Base-by-base conservation (phyloP, 2,113 vertebrate genomes). In the Ceyx cyanopectus region DNA sequence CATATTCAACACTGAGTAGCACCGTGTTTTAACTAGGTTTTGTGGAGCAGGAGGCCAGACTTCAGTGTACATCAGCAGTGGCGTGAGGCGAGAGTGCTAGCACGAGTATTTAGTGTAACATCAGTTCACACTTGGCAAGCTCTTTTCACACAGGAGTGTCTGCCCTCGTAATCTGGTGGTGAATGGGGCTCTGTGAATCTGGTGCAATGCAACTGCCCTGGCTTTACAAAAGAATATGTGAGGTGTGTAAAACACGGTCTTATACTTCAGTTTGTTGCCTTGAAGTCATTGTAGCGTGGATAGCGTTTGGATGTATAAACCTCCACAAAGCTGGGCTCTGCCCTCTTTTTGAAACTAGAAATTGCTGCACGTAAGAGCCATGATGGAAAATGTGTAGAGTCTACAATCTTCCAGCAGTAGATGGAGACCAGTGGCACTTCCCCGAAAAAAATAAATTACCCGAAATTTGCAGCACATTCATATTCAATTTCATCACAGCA, bases 401-500 rank as follows among this genome's bases (percentile, higher is more conserved):
- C 96, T 97, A 96, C 94, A 97, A 92, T 97, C 97, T 97, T 97
- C 95, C 89, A 98, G 94, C 96, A 93, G 95, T 95, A 95, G 91
- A 97, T 97, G 95, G 94, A 97, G 97, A 97, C 97, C 98, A 98
- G 97, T 98, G 97, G 96, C 97, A 97, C 97, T 98, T 98, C 94
- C 96, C 97, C 97, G 96, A 97, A 98, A 98, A 98, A 98, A 98
- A 97, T 98, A 98, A 98, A 98, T 98, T 98, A 98, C 96, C 97
- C 97, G 95, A 98, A 98, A 98, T 98, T 98, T 98, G 97, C 96
- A 97, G 96, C 97, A 97, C 97, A 98, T 98, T 98, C 97, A 98
- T 98, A 98, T 98, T 98, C 98, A 98, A 98, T 98, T 98, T 98
- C 97, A 98, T 98, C 97, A 98, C 98, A 98, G 98, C 98, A 98